A percentile compares a stretch with the other conserved stretches of the same genome.
Conservation (phyloP, 2,888 invertebrate species). For the Acrobasis repandana region DNA sequence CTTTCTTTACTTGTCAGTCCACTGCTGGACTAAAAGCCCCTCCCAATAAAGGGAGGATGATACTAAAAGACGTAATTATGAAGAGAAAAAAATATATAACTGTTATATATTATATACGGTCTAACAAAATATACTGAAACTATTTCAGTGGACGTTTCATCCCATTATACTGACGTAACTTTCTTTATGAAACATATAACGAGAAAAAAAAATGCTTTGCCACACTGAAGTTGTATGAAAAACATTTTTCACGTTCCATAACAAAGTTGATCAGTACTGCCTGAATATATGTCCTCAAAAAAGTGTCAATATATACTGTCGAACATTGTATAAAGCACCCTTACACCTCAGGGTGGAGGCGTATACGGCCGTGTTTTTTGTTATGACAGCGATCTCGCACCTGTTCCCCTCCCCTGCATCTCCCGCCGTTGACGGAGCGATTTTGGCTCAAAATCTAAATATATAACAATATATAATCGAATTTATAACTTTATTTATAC, state of each 20-base stretch:
- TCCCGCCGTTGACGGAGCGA: constrained; percentile 21
- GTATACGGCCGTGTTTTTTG: constrained; percentile 39
- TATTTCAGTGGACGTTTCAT: background rate
- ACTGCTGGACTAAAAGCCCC: too few relatives aligned
- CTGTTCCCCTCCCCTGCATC: constrained; percentile 37
- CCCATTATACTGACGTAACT: background rate
- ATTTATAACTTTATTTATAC: background rate
- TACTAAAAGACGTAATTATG: background rate
- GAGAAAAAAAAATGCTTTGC: too few relatives aligned
- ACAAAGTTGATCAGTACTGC: too few relatives aligned
- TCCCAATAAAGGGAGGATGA: too few relatives aligned
- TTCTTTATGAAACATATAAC: background rate
- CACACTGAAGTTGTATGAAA: too few relatives aligned
- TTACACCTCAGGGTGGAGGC: constrained; percentile 30
- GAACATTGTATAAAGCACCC: constrained; percentile 10
- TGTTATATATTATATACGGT: constrained; percentile 2
- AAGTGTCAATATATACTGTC: background rate
- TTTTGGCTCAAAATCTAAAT: constrained; percentile 30
- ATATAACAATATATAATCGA: background rate
- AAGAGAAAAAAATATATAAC: constrained; percentile 2
- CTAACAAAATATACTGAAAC: background rate
- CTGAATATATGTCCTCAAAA: background rate
- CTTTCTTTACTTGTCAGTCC: too few relatives aligned
- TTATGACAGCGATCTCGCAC: constrained; percentile 48
- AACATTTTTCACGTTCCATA: background rate